phyloP scores from a whole-genome alignment of 2,888 invertebrate species.

The Digitonthophagus gazella region DNA sequence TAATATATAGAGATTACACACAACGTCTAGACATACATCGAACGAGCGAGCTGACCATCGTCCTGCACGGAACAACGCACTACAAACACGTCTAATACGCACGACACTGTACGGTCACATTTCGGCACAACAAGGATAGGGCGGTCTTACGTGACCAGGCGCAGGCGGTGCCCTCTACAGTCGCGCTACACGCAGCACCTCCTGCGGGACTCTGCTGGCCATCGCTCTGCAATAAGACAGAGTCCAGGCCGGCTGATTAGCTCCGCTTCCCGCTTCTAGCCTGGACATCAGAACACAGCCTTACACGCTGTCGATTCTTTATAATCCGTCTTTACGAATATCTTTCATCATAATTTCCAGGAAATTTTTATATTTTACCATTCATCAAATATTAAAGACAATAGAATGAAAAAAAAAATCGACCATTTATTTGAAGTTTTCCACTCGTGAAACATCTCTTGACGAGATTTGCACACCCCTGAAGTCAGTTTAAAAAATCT shows the following conservation, averaged over 20 bases:
- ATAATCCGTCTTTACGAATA: no score
- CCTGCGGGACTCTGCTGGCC: constrained; percentile 50
- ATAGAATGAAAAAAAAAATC: background rate
- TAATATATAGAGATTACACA: constrained; percentile 30
- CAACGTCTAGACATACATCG: constrained; percentile 53
- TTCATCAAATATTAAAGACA: background rate
- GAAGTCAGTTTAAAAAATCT: background rate
- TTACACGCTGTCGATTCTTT: constrained; percentile 2
- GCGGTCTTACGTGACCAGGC: constrained; percentile 52
- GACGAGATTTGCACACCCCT: no score
- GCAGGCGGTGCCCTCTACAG: constrained; percentile 60
- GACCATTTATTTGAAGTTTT: no score
- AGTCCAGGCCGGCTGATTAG: constrained; percentile 36
- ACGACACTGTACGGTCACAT: constrained; percentile 48
- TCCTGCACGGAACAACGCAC: constrained; percentile 49
- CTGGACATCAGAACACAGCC: constrained; percentile 21
- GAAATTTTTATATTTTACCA: no score
- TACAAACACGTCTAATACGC: constrained; percentile 46
- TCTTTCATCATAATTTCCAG: no score
- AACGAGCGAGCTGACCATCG: constrained; percentile 53
- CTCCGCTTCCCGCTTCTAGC: constrained; percentile 32
- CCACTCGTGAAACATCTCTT: no score
- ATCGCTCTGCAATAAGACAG: constrained; percentile 59
- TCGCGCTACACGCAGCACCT: constrained; percentile 63
- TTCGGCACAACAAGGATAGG: constrained; percentile 53